Evolutionary conservation across 2,113 vertebrate genomes (phyloP).

Genomic region (Crypturellus undulatus): DNA sequence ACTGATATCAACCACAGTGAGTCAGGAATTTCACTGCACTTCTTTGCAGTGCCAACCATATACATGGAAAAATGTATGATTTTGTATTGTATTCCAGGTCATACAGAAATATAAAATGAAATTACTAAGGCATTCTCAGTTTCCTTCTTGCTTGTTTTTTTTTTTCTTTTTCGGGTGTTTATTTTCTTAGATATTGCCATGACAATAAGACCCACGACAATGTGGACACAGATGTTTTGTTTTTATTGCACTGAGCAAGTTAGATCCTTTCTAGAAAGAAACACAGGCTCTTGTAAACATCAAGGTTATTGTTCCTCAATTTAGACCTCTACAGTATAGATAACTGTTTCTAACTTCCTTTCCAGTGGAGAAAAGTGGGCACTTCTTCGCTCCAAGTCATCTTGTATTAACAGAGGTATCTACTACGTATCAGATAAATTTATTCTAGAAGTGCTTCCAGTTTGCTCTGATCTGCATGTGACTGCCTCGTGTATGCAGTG

Average conservation of each 20-base stretch:
- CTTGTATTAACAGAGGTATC: not conserved
- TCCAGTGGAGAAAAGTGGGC: not conserved
- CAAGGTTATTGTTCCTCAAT: not conserved
- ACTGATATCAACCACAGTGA: not conserved
- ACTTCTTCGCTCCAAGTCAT: not conserved
- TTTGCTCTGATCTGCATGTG: not conserved
- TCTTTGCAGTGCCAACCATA: not conserved
- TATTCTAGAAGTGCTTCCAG: not conserved
- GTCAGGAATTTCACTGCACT: not conserved
- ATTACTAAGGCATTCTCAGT: not conserved
- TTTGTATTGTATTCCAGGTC: not conserved
- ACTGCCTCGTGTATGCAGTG: not conserved
- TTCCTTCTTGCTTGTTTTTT: not conserved
- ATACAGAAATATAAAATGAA: not conserved
- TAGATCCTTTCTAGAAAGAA: not conserved
- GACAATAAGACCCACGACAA: not conserved
- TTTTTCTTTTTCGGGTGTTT: not conserved
- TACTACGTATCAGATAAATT: not conserved
- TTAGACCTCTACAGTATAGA: not conserved
- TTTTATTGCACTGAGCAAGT: not conserved
- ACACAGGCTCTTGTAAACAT: not conserved
- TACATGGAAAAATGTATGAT: rapidly evolving
- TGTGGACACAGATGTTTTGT: not conserved
- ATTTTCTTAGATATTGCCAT: not conserved
- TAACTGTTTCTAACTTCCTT: not conserved